A percentile compares a stretch with the other conserved stretches of the same genome.
Evolutionary conservation across 2,888 invertebrate genomes (phyloP).

Genomic region (Pomacea canaliculata): DNA sequence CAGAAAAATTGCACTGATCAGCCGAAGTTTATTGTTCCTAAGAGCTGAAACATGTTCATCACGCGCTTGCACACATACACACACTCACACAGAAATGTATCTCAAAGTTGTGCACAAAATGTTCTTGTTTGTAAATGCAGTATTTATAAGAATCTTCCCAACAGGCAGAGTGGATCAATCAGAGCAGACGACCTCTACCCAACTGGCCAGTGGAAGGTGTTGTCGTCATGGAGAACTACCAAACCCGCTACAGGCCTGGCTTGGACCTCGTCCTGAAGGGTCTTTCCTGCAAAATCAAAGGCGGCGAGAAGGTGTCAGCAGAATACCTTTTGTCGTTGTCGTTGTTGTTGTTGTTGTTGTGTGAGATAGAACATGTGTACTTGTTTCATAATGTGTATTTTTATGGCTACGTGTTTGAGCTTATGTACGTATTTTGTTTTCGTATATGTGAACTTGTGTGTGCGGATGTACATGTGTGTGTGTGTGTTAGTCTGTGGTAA

Average conservation of each 20-base stretch:
- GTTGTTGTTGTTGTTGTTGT: background rate
- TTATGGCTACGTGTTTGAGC: background rate
- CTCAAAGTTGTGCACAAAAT: no score
- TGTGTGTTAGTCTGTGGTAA: no score
- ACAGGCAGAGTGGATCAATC: conserved; percentile 58
- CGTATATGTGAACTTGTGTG: no score
- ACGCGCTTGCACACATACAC: no score
- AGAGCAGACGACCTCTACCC: conserved; percentile 41
- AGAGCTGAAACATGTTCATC: no score
- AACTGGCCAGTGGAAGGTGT: conserved; percentile 64
- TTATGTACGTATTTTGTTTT: background rate
- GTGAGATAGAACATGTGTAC: background rate
- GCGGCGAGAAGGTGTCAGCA: conserved; percentile 61
- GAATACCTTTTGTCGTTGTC: background rate
- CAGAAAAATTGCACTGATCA: no score
- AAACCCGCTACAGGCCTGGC: conserved; percentile 64
- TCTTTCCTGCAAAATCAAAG: conserved; percentile 56
- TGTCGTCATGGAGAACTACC: conserved; percentile 60
- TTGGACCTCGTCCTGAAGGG: conserved; percentile 66
- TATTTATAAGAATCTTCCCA: background rate
- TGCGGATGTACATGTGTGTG: no score
- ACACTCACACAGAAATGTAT: no score
- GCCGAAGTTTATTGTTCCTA: no score
- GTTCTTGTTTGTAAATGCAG: no score
- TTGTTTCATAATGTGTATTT: background rate